A percentile compares a stretch with the other conserved stretches of the same genome.
Conservation (phyloP, 2,797 vertebrate species). For the Cetoscarus ocellatus region DNA sequence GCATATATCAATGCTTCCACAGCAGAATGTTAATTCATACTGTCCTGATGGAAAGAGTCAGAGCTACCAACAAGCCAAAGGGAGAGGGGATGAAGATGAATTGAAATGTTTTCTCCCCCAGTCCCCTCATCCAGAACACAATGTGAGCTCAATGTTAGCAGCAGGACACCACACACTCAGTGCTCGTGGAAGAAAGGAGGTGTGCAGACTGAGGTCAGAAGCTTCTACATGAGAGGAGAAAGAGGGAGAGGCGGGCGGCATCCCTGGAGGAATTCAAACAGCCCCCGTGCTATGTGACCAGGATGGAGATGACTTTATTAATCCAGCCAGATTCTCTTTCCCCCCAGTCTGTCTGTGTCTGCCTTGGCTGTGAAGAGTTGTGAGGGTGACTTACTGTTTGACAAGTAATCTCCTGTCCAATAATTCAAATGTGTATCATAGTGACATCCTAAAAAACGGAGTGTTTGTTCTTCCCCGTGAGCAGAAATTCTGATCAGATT, state of each 20-base stretch:
- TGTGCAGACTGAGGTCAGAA: constrained; percentile 36
- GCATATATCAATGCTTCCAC: constrained; percentile 5
- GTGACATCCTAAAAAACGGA: constrained; percentile 1
- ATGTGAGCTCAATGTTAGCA: constrained; percentile 2
- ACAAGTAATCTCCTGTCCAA: constrained; percentile 49
- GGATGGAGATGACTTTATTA: constrained; percentile 76
- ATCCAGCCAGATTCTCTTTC: constrained; percentile 28
- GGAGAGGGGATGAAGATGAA: neutral
- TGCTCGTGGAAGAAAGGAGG: constrained; percentile 21
- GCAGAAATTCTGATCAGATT: constrained; percentile 2
- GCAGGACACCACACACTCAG: constrained; percentile 8
- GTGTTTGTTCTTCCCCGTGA: neutral
- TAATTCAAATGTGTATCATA: constrained; percentile 27
- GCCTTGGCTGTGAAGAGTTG: constrained; percentile 32
- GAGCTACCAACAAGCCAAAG: neutral
- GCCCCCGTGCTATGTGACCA: constrained; percentile 64
- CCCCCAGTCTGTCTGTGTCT: constrained; percentile 2
- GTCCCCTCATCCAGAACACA: neutral
- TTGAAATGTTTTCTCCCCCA: neutral
- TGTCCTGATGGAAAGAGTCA: neutral
- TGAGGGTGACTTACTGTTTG: constrained; percentile 50
- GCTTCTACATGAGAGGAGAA: constrained; percentile 27
- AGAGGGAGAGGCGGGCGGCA: constrained; percentile 27
- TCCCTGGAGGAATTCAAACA: constrained; percentile 66
- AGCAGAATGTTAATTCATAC: constrained; percentile 6